Evolutionary conservation across 2,888 invertebrate genomes (phyloP), one percentile per base, ranked within the genome.

Genomic region (Nymphalis polychloros): DNA sequence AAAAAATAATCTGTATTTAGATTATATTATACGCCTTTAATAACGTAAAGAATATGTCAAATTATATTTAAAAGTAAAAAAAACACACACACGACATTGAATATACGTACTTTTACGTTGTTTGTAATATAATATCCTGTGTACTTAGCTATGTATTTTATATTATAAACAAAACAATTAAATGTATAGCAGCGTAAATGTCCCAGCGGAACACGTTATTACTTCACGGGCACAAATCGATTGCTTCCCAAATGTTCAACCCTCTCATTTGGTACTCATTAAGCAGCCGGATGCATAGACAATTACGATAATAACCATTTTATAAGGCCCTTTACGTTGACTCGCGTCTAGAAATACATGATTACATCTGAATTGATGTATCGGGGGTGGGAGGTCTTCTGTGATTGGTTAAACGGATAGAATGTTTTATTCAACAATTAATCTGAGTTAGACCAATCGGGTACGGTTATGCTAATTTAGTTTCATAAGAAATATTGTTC

Each of bases 211-310:
- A 88, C 84, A 77, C 79, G 79, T 90, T 82, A 90, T 87, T 81
- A 81, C 84, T 87, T 91, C 88, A 92, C 89, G 89, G 89, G 77
- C 76, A 81, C 89, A 87, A 92, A 92, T 92, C 90, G 87, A 91
- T 92, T 91, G 88, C 67, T 81, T 77, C 79, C 73, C 68, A 71
- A 69, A 69, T 62, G 66, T 77, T 74, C 82, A 84, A 89, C 88
- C 87, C 89, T 84, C 83, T 89, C 91, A 91, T 89, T 90, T 90
- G 91, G 90, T 89, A 83, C 85, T 90, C 88, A 91, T 91, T 91
- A 90, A 81, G 75, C 70, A 78, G 78, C 88, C 89, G 90, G 90
- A 91, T 89, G 90, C 89, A 77, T 81, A 78, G 76, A 81, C 81
- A 85, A 88, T 89, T 88, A 88, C 84, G 79, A 83, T 85, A 84